Conservation (phyloP, 2,113 vertebrate genomes). For the Toxotes jaculatrix region DNA sequence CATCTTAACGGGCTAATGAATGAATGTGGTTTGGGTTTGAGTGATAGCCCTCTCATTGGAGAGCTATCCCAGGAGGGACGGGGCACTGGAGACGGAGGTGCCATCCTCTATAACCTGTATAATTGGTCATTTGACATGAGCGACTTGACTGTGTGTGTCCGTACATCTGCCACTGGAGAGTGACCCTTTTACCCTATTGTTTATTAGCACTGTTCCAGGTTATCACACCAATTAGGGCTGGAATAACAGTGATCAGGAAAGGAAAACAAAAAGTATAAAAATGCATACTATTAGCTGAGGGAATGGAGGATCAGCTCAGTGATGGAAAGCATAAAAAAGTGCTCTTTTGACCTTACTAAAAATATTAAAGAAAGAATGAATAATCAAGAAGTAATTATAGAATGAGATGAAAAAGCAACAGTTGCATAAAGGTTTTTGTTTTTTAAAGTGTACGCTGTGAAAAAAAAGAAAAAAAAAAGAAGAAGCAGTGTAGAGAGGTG, state of each 20-base stretch:
- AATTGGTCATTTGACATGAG: slow-evolving; percentile 87
- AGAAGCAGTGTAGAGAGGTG: slow-evolving; percentile 34
- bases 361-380: slow-evolving; percentile 45
- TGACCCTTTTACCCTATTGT: slow-evolving; percentile 77
- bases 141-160: slow-evolving; percentile 79
- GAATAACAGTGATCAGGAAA: slow-evolving; percentile 64
- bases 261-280: slow-evolving; percentile 55
- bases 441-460: slow-evolving; percentile 19
- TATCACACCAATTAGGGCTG: slow-evolving; percentile 77
- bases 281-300: slow-evolving; percentile 47
- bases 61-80: slow-evolving; percentile 80
- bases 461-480: slow-evolving; percentile 8
- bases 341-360: slow-evolving; percentile 35
- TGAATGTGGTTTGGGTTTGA: slow-evolving; percentile 84
- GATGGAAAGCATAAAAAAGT: slow-evolving; percentile 3
- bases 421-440: slow-evolving; percentile 25
- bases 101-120: slow-evolving; percentile 83
- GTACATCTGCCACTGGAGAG: slow-evolving; percentile 64
- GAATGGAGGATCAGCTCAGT: neutral
- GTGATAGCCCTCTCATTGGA: slow-evolving; percentile 81
- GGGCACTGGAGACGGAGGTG: slow-evolving; percentile 80
- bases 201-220: slow-evolving; percentile 78
- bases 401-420: slow-evolving; percentile 19
- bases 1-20: slow-evolving; percentile 84
- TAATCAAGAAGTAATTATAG: slow-evolving; percentile 22